Conservation (phyloP, 2,888 invertebrate genomes). For the Fissipunctia ypsillon region DNA sequence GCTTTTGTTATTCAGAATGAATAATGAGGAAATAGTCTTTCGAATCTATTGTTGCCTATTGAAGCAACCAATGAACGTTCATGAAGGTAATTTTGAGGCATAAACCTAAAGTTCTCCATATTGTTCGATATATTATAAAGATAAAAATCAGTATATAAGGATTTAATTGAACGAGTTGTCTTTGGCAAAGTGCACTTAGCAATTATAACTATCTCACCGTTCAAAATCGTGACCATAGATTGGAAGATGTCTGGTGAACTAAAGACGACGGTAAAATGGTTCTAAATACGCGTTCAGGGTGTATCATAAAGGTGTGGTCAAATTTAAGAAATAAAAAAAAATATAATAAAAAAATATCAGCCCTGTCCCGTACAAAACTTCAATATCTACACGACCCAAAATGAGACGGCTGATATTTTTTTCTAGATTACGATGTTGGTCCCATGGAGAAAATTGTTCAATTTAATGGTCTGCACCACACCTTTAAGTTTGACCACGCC, state of each 20-base stretch:
- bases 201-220: conserved; percentile 51
- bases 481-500: too few species aligned
- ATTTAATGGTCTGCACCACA: too few species aligned
- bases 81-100: not conserved
- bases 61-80: conserved; percentile 13
- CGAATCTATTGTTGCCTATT: conserved; percentile 31
- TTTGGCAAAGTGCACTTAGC: conserved; percentile 16
- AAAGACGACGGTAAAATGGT: conserved; percentile 24
- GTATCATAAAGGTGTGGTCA: too few species aligned
- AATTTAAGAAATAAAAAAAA: too few species aligned
- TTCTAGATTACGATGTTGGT: too few species aligned
- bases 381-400: too few species aligned
- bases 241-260: conserved; percentile 44
- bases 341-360: too few species aligned
- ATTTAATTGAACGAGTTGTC: conserved; percentile 43
- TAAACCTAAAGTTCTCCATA: conserved; percentile 2
- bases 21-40: conserved; percentile 51
- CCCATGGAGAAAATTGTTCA: too few species aligned
- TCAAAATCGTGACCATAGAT: conserved; percentile 55
- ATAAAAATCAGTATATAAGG: conserved; percentile 2
- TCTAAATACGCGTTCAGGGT: too few species aligned
- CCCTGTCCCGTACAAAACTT: too few species aligned
- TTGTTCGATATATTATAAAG: conserved; percentile 8
- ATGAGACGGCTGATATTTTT: too few species aligned
- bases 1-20: conserved; percentile 43